Base-by-base conservation (phyloP, 2,888 invertebrate genomes). In the Melieria omissa region DNA sequence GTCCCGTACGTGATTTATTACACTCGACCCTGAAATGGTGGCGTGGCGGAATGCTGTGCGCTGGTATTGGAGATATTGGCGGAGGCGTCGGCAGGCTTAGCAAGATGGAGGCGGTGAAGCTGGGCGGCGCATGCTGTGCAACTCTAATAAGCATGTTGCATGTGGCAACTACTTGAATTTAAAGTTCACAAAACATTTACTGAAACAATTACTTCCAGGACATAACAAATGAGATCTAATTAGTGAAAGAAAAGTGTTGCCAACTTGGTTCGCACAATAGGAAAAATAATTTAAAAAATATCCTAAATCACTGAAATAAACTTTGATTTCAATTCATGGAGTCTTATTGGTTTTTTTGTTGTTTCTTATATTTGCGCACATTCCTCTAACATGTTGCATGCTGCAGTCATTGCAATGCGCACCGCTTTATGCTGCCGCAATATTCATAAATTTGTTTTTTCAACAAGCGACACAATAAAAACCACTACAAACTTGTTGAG, bases 381-480 rank as follows among this genome's bases (percentile, higher is more conserved):
- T 52, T 52, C n/a, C 14, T 7, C 14, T 12, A 5, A 52, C 5
- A 49, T 49, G 49, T 9, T 42, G n/a, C 52, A 66, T 73, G 71
- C 44, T 65, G 73, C 70, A 78, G 73, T 77, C 78, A 78, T 79
- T 81, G 79, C 79, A 80, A 80, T 81, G 76, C 82, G 29, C 78
- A 76, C 57, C 73, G 78, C 78, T 79, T 80, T 81, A 78, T 78
- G 78, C 77, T 75, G 76, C 77, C 80, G 80, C 80, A 80, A 81
- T 82, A 80, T 80, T 82, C 81, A 81, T 81, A 82, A 82, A 81
- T 81, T 81, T 76, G 66, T 79, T 73, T 79, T 73, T 62, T 7
- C 9, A n/a, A 52, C 41, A 41, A 75, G 76, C 78, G 78, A 52
- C 8, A 52, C n/a, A 12, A 52, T 54, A 73, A 61, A 60, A 63